Conservation (phyloP, 2,113 vertebrate species). For the Urocolius indicus region DNA sequence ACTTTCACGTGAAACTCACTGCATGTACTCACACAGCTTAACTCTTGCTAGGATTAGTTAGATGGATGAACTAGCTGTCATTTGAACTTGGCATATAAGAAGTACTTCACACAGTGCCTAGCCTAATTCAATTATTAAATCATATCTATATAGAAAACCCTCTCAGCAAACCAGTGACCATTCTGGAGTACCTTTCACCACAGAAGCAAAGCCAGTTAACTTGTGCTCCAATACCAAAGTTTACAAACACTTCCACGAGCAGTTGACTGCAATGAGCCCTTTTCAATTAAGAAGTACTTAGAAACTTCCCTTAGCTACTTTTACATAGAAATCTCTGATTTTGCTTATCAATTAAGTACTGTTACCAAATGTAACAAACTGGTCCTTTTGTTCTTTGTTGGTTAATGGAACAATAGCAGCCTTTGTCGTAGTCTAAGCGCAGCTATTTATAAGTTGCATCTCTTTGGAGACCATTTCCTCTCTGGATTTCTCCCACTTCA, state of each 20-base stretch:
- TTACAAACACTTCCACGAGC: background rate
- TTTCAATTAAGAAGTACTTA: background rate
- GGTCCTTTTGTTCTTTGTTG: slow-evolving; percentile 62
- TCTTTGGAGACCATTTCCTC: slow-evolving; percentile 46
- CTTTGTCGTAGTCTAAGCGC: slow-evolving; percentile 37
- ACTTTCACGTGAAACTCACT: background rate
- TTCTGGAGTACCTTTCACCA: background rate
- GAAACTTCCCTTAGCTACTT: background rate
- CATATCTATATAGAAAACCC: background rate
- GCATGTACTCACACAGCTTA: background rate
- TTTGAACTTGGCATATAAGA: background rate
- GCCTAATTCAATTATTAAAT: background rate
- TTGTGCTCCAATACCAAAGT: background rate
- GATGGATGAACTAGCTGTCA: background rate
- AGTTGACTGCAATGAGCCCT: background rate
- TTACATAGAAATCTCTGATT: slow-evolving; percentile 15
- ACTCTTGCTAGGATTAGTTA: background rate
- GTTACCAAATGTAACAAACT: slow-evolving; percentile 51
- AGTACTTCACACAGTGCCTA: background rate
- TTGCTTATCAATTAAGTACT: slow-evolving; percentile 55
- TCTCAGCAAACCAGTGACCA: background rate
- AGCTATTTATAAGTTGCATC: slow-evolving; percentile 64
- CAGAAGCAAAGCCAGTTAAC: background rate
- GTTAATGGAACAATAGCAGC: slow-evolving; percentile 45
- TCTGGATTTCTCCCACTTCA: slow-evolving; percentile 8